A percentile compares a stretch with the other conserved stretches of the same genome.
Conservation (phyloP, 2,888 invertebrate species). For the Sturmia bella region DNA sequence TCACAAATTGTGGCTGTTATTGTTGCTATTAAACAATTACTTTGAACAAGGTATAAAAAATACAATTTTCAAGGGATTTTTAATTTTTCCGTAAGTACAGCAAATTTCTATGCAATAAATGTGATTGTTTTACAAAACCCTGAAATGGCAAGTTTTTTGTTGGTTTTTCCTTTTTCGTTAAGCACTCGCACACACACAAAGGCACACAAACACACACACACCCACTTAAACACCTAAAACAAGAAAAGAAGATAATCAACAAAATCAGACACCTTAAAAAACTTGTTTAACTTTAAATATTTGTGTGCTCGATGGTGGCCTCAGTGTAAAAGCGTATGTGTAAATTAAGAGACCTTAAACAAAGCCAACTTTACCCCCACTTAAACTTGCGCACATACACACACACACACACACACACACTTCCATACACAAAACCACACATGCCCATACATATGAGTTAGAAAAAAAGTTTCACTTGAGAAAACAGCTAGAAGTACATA, state of each 20-base stretch:
- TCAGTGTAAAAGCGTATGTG: background rate
- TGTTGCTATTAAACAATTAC: slow-evolving; percentile 58
- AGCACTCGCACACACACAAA: background rate
- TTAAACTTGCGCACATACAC: background rate
- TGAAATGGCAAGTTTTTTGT: slow-evolving; percentile 47
- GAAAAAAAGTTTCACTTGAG: background rate
- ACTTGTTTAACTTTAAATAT: slow-evolving; percentile 37
- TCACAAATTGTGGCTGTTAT: slow-evolving; percentile 20
- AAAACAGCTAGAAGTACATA: background rate
- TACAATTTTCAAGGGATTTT: slow-evolving; percentile 59
- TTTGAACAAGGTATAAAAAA: slow-evolving; percentile 14
- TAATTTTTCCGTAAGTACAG: slow-evolving; percentile 62
- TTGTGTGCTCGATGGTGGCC: background rate
- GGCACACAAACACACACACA: background rate
- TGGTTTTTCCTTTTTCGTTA: slow-evolving; percentile 11
- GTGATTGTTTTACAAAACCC: slow-evolving; percentile 64
- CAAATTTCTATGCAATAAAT: slow-evolving; percentile 59
- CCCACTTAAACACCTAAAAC: background rate
- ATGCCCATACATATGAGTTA: no score
- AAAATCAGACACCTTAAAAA: slow-evolving; percentile 46
- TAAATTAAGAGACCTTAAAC: slow-evolving; percentile 41
- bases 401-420: background rate
- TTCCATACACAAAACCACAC: background rate
- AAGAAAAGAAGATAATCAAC: background rate
- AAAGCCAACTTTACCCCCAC: background rate